Base-by-base conservation (phyloP, 92 coral and sea anemone species). In the Hydrozoanthus gracilis region DNA sequence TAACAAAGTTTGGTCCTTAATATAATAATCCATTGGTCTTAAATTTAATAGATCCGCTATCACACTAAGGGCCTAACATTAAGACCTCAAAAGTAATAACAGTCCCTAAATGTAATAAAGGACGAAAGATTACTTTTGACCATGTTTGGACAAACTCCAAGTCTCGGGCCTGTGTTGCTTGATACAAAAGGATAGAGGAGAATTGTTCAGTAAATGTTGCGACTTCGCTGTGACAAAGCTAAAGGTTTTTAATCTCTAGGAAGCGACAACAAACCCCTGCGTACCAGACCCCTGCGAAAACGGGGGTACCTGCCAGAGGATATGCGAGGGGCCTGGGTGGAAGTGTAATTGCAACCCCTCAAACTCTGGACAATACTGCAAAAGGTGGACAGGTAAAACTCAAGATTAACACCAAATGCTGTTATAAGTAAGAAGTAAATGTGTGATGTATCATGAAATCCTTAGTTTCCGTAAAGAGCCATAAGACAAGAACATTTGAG, bases 271-370 rank as follows among this genome's bases (percentile, higher is more conserved):
- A 70, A 47, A 70, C 15, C 75, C 75, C 47, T 70, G 75, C 44
- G 12, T 27, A 11, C 15, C 75, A 2, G n/a, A 15, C 6, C 75
- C 49, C 0, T 70, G 75, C 39, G 75, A 27, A 27, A 70, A 70
- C 47, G 75, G 75, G 13, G 75, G 75, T 6, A 70, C 75, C 44
- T 70, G 75, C 11, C 50, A 70, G 75, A 70, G 49, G 9, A 13
- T 27, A 7, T 70, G 75, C 48, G 48, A 70, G 49, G 48, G 12
- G 4, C 49, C 75, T 70, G 47, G 75, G 5, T 70, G 7, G 46
- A 70, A 70, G 75, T 70, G 75, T 7, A 70, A 20, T 47, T 70
- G 75, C 49, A 70, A 70, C 39, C 47, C 46, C 5, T 45, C 18
- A 6, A 70, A 70, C 47, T 17, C 12, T 39, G 75, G 75, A 4